These are phyloP conservation scores for Salvelinus fontinalis DNA, from an alignment of 2,113 vertebrate species.

Conservation along the genomic window DNA sequence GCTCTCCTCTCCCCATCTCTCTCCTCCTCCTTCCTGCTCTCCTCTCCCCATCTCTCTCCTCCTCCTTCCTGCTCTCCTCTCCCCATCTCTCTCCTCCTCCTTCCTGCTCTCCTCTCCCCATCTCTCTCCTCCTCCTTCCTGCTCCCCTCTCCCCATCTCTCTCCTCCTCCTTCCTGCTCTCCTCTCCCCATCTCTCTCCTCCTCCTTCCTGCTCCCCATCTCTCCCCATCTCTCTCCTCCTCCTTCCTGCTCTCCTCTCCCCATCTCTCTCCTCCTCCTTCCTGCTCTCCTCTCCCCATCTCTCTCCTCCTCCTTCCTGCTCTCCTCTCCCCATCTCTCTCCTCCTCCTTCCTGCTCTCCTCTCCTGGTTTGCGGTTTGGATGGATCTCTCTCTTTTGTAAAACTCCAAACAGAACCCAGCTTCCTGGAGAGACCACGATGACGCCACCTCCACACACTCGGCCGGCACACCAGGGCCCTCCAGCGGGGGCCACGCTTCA, in stretches of 20 bases:
- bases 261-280: constrained; percentile 3
- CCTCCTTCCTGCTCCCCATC: no score
- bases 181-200: background rate
- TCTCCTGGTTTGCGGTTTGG: constrained; percentile 83
- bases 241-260: constrained; percentile 12
- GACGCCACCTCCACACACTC: constrained; percentile 98
- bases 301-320: no score
- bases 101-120: constrained; percentile 71
- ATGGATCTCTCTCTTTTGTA: constrained; percentile 59
- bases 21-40: constrained; percentile 52
- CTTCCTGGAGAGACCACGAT: constrained; percentile 99
- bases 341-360: constrained; percentile 56
- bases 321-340: no score
- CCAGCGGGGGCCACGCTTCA: constrained; percentile 97
- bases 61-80: constrained; percentile 66
- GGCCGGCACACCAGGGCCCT: constrained; percentile 97
- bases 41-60: no score
- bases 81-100: no score
- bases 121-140: no score
- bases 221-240: background rate
- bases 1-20: constrained; percentile 77
- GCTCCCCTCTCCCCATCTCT: constrained; percentile 67
- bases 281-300: constrained; percentile 29
- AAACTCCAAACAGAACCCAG: constrained; percentile 88
- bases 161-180: constrained; percentile 5